Conservation (phyloP, 2,113 vertebrate genomes). For the Vombatus ursinus region DNA sequence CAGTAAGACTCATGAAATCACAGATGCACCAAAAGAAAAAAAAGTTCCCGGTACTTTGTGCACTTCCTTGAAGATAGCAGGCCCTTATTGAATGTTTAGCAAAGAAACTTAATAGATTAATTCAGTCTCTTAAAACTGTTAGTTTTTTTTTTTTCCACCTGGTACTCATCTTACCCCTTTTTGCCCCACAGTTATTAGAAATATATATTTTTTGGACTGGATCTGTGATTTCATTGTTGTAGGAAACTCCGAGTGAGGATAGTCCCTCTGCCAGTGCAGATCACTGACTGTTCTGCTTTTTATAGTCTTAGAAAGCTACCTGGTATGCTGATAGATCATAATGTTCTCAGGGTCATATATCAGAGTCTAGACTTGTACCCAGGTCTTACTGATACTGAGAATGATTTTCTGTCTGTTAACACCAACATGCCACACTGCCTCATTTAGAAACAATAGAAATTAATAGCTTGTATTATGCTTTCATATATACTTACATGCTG, state of each 20-base stretch:
- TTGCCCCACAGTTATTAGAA: no score
- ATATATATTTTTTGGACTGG: no score
- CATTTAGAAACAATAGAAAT: neutral
- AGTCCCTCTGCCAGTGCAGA: neutral
- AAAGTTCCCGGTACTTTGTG: neutral
- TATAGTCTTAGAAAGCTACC: neutral
- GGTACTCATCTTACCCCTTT: no score
- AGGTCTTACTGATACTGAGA: neutral
- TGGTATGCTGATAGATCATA: neutral
- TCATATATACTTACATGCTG: neutral
- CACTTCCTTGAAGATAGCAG: neutral
- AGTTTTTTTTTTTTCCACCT: neutral
- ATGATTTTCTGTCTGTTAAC: neutral
- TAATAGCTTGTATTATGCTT: neutral
- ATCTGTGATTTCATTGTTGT: no score
- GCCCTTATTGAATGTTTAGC: neutral
- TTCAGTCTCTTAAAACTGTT: neutral
- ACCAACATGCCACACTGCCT: neutral
- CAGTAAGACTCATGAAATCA: neutral
- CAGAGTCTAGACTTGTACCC: neutral
- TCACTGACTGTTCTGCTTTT: neutral
- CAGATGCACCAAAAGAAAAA: neutral
- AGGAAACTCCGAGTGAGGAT: no score
- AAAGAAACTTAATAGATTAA: neutral
- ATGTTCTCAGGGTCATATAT: neutral